Conservation (phyloP, 2,888 invertebrate genomes). For the Chymomyza fuscimana region DNA sequence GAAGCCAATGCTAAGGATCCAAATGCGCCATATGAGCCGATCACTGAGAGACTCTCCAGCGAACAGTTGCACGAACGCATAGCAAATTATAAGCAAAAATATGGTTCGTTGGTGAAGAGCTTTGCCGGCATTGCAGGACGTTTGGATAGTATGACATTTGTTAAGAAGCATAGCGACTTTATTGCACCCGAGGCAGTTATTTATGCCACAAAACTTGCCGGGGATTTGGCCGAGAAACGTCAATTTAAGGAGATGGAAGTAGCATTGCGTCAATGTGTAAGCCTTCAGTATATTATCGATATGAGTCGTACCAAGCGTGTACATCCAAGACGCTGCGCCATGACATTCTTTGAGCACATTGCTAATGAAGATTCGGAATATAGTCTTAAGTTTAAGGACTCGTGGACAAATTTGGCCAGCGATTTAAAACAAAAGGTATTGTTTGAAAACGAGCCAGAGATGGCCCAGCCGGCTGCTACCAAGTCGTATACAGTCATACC, state of each 20-base stretch:
- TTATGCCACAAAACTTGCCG: background rate
- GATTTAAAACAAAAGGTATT: background rate
- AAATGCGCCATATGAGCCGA: background rate
- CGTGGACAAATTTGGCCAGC: background rate
- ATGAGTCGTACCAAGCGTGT: background rate
- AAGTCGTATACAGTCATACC: background rate
- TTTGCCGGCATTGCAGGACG: background rate
- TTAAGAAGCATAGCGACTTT: background rate
- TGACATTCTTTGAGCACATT: background rate
- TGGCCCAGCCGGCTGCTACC: background rate
- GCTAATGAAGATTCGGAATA: background rate
- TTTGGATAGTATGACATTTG: background rate
- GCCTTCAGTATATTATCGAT: background rate
- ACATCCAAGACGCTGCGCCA: background rate
- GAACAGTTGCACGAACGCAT: background rate
- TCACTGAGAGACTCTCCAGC: background rate
- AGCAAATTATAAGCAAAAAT: background rate
- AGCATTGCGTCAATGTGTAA: background rate
- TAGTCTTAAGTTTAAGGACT: background rate
- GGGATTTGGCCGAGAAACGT: background rate
- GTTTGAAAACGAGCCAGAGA: background rate
- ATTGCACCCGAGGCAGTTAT: background rate
- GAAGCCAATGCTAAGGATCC: background rate
- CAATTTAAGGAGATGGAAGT: background rate
- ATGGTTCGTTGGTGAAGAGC: background rate